Evolutionary conservation across 2,888 invertebrate genomes (phyloP).

Genomic region (Diarsia mendica): DNA sequence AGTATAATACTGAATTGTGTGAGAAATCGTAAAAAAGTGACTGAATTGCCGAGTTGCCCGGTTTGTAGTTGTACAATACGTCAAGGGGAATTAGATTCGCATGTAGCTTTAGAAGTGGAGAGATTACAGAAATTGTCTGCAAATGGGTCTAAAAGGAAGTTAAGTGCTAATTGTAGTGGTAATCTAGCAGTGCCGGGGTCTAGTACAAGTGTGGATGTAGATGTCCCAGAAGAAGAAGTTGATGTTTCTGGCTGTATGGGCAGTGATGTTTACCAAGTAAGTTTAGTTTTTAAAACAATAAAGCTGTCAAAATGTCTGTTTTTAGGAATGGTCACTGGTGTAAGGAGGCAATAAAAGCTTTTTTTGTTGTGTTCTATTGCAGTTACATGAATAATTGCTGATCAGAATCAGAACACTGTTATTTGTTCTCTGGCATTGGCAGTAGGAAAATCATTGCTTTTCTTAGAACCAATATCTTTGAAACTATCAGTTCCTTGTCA

Average conservation of each 20-base stretch:
- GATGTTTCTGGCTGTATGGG: conserved; percentile 85
- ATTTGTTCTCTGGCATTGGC: background rate
- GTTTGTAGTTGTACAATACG: conserved; percentile 96
- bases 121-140: conserved; percentile 81
- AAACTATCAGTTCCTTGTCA: background rate
- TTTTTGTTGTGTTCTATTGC: background rate
- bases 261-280: conserved; percentile 87
- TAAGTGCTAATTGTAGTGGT: conserved; percentile 78
- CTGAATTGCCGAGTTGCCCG: conserved; percentile 95
- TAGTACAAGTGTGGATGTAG: conserved; percentile 65
- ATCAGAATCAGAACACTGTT: background rate
- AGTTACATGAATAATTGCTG: background rate
- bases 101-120: conserved; percentile 94
- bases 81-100: conserved; percentile 95
- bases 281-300: conserved; percentile 1
- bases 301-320: background rate
- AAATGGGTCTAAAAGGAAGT: conserved; percentile 80
- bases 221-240: conserved; percentile 77
- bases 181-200: conserved; percentile 69
- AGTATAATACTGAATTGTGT: conserved; percentile 86
- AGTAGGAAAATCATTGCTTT: background rate
- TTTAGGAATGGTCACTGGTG: background rate
- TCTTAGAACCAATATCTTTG: background rate
- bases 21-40: conserved; percentile 91
- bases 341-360: background rate